phyloP scores from a whole-genome alignment of 1,140 invertebrate genomes.

The Doryteuthis pealeii region DNA sequence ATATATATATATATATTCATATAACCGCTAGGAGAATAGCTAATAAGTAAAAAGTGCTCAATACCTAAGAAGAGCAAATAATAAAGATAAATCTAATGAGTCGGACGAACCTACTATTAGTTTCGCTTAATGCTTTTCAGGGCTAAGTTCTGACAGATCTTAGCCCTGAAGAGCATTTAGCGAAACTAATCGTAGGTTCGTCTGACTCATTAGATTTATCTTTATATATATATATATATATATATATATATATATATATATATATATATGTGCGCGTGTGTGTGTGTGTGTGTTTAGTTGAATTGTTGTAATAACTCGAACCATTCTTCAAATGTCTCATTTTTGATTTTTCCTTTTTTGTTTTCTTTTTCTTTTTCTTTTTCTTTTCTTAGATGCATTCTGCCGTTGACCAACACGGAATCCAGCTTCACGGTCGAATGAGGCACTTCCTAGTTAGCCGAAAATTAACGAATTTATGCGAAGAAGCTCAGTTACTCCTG shows the following conservation, averaged over 20 bases:
- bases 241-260: neutral
- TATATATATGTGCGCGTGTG: neutral
- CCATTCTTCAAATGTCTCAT: neutral
- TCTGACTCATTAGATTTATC: neutral
- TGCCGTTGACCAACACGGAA: constrained; percentile 24
- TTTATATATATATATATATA: neutral
- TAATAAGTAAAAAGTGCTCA: no score
- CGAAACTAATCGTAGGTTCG: no score
- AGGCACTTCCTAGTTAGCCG: constrained; percentile 19
- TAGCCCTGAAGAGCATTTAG: no score
- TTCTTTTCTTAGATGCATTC: constrained; percentile 22
- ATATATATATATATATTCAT: no score
- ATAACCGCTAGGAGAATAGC: neutral
- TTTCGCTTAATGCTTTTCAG: no score
- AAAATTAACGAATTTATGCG: constrained; percentile 19
- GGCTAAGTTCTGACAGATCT: no score
- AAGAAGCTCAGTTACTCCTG: constrained; percentile 25
- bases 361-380: neutral
- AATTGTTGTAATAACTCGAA: neutral
- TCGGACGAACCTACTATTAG: no score
- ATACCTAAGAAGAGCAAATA: no score
- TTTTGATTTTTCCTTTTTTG: neutral
- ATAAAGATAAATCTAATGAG: no score
- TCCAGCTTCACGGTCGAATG: constrained; percentile 17
- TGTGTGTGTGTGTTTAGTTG: neutral